These are phyloP conservation scores for Rhagium mordax DNA, from an alignment of 2,888 invertebrate species.

Conservation along the genomic window DNA sequence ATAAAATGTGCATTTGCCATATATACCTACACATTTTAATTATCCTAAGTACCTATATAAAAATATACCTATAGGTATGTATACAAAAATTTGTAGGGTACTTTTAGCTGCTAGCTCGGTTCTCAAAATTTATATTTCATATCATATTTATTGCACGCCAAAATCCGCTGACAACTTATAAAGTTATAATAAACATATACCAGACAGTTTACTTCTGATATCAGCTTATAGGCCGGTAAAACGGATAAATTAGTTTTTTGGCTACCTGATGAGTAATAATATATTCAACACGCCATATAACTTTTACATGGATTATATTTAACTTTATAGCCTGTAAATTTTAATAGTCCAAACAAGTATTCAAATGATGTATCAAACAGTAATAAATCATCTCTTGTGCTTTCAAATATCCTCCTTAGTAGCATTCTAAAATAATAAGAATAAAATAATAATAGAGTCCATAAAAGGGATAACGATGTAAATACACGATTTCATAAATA, in stretches of 20 bases:
- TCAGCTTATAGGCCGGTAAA: not conserved
- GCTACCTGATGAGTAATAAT: conserved; percentile 6
- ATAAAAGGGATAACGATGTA: not conserved
- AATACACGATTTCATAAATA: not conserved
- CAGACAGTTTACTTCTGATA: not conserved
- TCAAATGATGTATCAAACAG: conserved; percentile 2
- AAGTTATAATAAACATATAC: too few species aligned
- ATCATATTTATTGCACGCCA: too few species aligned
- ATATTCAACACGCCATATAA: conserved; percentile 1
- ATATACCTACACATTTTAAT: too few species aligned
- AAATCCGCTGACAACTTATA: too few species aligned
- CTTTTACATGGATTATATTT: not conserved
- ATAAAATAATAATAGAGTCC: not conserved
- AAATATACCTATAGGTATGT: too few species aligned
- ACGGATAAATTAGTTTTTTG: conserved; percentile 4
- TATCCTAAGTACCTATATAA: too few species aligned
- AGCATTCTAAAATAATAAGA: not conserved
- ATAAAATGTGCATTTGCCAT: too few species aligned
- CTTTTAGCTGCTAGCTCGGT: too few species aligned
- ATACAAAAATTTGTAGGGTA: too few species aligned
- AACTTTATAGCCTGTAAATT: conserved; percentile 6
- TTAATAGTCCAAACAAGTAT: not conserved
- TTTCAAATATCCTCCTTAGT: not conserved
- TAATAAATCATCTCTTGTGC: conserved; percentile 7
- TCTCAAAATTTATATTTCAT: too few species aligned